phyloP scores from a whole-genome alignment of 2,113 vertebrate genomes.

The Neodon shergylaensis region DNA sequence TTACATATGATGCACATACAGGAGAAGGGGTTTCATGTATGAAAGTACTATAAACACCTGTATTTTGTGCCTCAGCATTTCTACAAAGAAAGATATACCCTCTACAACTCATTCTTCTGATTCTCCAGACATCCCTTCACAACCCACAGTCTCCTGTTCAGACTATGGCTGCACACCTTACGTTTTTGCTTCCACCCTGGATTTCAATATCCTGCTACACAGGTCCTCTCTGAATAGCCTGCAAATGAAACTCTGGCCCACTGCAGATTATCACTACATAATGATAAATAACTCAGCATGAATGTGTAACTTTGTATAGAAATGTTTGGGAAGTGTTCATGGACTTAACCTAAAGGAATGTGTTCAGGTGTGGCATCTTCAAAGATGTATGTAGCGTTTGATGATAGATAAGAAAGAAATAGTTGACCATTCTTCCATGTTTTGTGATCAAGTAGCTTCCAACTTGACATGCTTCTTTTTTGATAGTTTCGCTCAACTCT shows the following conservation, averaged over 20 bases:
- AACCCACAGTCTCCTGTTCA: conserved; percentile 81
- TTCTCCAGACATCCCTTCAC: conserved; percentile 82
- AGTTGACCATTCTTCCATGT: conserved; percentile 89
- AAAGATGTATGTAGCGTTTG: conserved; percentile 88
- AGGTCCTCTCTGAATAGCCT: conserved; percentile 82
- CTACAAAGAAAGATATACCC: conserved; percentile 86
- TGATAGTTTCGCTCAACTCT: conserved; percentile 83
- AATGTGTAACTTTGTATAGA: conserved; percentile 85
- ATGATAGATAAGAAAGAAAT: conserved; percentile 87
- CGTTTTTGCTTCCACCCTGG: conserved; percentile 84
- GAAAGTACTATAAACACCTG: conserved; percentile 88
- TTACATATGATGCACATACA: conserved; percentile 97
- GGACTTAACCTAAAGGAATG: conserved; percentile 80
- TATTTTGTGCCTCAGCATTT: conserved; percentile 93
- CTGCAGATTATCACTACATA: conserved; percentile 82
- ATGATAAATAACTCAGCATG: conserved; percentile 86
- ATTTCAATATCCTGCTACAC: conserved; percentile 84
- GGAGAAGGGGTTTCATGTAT: conserved; percentile 98
- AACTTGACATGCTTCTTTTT: conserved; percentile 86
- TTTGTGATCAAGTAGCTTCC: conserved; percentile 93
- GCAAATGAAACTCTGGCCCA: conserved; percentile 79
- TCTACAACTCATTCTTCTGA: conserved; percentile 81
- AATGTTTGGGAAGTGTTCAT: conserved; percentile 80
- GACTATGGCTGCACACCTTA: conserved; percentile 76
- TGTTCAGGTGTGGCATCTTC: conserved; percentile 85